Evolutionary conservation across 2,797 vertebrate species (phyloP).

Genomic region (Remorina albescens): DNA sequence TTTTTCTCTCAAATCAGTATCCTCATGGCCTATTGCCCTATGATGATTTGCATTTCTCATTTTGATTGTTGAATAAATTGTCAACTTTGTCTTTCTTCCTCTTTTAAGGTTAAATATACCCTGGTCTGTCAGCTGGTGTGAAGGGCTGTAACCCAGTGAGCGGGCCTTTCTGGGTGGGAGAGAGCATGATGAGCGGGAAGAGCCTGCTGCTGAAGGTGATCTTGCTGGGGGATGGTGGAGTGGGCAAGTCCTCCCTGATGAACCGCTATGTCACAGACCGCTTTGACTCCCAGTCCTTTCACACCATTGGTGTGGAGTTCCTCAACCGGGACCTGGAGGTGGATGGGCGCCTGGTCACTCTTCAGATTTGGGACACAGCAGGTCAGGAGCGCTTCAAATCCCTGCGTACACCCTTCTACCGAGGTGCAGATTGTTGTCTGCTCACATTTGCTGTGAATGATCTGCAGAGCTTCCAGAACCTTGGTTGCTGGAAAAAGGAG

Average conservation of each 20-base stretch:
- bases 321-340: conserved; percentile 97
- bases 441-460: conserved; percentile 97
- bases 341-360: conserved; percentile 94
- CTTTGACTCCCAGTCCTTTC: conserved; percentile 98
- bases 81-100: conserved; percentile 20
- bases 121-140: conserved; percentile 62
- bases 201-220: conserved; percentile 96
- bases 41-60: conserved; percentile 3
- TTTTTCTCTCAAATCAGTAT: conserved; percentile 1
- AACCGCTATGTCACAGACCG: conserved; percentile 98
- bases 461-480: conserved; percentile 96
- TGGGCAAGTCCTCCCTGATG: conserved; percentile 98
- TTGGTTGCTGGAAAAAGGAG: conserved; percentile 96
- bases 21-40: conserved; percentile 16
- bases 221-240: conserved; percentile 96
- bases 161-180: conserved; percentile 60
- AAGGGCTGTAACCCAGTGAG: conserved; percentile 55
- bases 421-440: conserved; percentile 97
- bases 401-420: conserved; percentile 96
- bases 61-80: not conserved
- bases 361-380: conserved; percentile 99
- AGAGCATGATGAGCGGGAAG: conserved; percentile 92
- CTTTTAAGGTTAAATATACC: conserved; percentile 66
- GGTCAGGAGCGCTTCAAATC: conserved; percentile 99
- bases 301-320: conserved; percentile 98